Percentiles rank a stretch among this genome's conserved stretches.
phyloP scores from a whole-genome alignment of 2,888 invertebrate species.

The Tipula helvola region DNA sequence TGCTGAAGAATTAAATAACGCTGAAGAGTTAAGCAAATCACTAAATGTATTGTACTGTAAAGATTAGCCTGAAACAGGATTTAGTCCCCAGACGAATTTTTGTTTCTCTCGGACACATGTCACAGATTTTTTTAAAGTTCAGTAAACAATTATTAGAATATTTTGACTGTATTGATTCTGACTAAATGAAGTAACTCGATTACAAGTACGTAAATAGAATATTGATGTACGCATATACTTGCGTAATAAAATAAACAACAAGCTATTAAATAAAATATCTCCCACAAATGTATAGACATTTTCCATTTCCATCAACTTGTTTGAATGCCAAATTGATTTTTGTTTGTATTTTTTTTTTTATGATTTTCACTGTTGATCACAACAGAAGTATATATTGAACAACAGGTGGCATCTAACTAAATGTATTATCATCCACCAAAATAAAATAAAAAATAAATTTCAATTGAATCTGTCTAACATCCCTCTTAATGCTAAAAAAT shows the following conservation, averaged over 20 bases:
- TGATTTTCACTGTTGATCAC: not conserved
- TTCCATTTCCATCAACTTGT: not conserved
- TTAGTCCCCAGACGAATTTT: too few relatives aligned
- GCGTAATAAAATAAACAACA: not conserved
- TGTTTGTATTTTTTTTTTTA: not conserved
- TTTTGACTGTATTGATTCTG: too few relatives aligned
- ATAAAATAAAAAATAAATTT: not conserved
- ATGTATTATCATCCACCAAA: not conserved
- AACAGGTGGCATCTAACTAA: not conserved
- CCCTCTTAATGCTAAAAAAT: not conserved
- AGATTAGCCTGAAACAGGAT: too few relatives aligned
- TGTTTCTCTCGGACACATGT: too few relatives aligned
- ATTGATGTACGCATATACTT: too few relatives aligned
- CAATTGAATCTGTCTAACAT: not conserved
- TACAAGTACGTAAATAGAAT: too few relatives aligned
- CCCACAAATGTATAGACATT: not conserved
- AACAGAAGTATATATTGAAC: not conserved
- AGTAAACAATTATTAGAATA: too few relatives aligned
- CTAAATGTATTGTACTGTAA: too few relatives aligned
- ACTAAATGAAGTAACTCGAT: too few relatives aligned
- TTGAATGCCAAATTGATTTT: not conserved
- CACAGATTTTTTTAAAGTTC: too few relatives aligned
- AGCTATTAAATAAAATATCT: not conserved
- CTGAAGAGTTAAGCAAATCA: too few relatives aligned
- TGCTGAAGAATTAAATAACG: too few relatives aligned